Evolutionary conservation across 35 echinoderm and acorn worm genomes (phyloP).

Genomic region (Hemicentrotus pulcherrimus): DNA sequence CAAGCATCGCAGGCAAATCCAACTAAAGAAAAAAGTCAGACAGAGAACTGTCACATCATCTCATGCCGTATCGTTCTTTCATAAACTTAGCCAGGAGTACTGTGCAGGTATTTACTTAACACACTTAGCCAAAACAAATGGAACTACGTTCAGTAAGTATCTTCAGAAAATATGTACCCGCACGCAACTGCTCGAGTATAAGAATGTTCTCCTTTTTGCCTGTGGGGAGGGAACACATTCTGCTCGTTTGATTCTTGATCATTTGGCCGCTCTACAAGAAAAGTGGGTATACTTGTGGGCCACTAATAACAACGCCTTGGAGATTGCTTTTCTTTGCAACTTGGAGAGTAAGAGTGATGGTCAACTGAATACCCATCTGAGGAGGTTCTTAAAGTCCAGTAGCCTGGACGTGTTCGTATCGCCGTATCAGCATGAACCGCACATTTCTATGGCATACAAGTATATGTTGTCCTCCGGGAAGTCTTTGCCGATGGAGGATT

Average conservation of each 20-base stretch:
- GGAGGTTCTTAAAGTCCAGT: background rate
- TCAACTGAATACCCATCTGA: constrained; percentile 12
- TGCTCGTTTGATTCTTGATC: constrained; percentile 26
- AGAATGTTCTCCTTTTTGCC: constrained; percentile 45
- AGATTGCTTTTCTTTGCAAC: constrained; percentile 35
- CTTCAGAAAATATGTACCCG: constrained; percentile 15
- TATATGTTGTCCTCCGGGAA: background rate
- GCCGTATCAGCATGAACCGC: constrained; percentile 11
- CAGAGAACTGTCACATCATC: constrained; percentile 7
- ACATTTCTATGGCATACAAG: constrained; percentile 9
- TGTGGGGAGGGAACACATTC: constrained; percentile 17
- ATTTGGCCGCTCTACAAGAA: background rate
- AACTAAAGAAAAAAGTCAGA: background rate
- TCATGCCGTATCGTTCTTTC: constrained; percentile 16
- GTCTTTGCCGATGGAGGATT: background rate
- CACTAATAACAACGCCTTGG: constrained; percentile 35
- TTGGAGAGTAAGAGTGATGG: constrained; percentile 46
- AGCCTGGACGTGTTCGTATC: background rate
- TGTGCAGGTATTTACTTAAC: constrained; percentile 6
- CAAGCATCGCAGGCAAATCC: background rate
- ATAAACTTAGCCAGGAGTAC: constrained; percentile 24
- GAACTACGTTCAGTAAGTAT: background rate
- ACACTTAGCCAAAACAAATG: background rate
- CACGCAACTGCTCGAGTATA: constrained; percentile 20
- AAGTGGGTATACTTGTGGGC: background rate